phyloP scores from a whole-genome alignment of 2,888 invertebrate species.

The Caenorhabditis panamensis region DNA sequence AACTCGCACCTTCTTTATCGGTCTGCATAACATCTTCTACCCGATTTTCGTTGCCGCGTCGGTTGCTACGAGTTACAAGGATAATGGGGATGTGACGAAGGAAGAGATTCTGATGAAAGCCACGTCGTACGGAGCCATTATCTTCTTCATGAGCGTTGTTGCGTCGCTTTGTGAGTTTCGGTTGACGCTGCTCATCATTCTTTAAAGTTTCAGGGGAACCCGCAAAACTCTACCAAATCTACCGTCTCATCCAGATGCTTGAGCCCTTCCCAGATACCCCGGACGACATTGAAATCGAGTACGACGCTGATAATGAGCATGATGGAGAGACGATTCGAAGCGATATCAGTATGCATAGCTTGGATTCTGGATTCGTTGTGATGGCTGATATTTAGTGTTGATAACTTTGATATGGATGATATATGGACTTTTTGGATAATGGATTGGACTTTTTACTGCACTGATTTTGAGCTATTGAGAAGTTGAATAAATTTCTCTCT shows the following conservation, averaged over 20 bases:
- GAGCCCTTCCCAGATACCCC: not conserved
- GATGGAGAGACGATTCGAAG: not conserved
- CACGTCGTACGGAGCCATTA: not conserved
- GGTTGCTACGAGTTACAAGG: not conserved
- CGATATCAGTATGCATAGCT: not conserved
- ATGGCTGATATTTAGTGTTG: not conserved
- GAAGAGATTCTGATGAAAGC: conserved; percentile 12
- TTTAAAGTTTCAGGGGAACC: conserved; percentile 48
- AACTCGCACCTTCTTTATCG: conserved; percentile 15
- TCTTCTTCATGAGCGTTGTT: not conserved
- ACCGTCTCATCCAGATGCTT: conserved; percentile 6
- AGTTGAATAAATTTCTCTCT: too few relatives aligned
- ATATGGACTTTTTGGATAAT: not conserved
- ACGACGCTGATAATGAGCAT: not conserved
- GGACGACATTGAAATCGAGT: not conserved
- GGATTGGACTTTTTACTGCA: not conserved
- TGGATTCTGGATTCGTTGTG: not conserved
- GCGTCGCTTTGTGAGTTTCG: conserved; percentile 26
- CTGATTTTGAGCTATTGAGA: too few relatives aligned
- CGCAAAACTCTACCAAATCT: conserved; percentile 33
- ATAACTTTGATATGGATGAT: not conserved
- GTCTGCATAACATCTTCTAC: conserved; percentile 22
- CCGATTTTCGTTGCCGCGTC: conserved; percentile 15
- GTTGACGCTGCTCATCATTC: not conserved
- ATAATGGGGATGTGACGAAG: not conserved